A percentile compares a stretch with the other conserved stretches of the same genome.
phyloP scores from a whole-genome alignment of 2,797 vertebrate genomes.

The Lophotriccus pileatus region DNA sequence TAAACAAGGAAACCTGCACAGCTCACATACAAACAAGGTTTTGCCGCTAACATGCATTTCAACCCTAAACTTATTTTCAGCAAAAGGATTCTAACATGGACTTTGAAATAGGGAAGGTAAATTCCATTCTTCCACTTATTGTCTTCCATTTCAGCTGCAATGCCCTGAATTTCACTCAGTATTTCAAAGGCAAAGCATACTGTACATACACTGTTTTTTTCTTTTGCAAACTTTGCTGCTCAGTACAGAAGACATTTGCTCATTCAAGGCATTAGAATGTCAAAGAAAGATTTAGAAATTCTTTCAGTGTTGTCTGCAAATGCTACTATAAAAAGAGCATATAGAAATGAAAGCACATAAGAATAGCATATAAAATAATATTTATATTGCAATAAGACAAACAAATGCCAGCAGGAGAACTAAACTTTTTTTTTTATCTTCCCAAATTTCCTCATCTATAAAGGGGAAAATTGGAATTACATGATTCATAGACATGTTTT shows the following conservation, averaged over 20 bases:
- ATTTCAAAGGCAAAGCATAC: background rate
- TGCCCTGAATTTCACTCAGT: background rate
- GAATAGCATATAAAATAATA: background rate
- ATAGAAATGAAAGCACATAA: background rate
- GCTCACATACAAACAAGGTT: background rate
- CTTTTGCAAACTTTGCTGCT: background rate
- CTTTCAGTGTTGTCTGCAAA: background rate
- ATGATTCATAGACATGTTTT: background rate
- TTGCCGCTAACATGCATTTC: background rate
- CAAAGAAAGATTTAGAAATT: background rate
- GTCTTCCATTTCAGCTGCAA: background rate
- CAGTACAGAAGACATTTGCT: background rate
- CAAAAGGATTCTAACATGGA: background rate
- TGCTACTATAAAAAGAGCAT: background rate
- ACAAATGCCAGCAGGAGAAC: background rate
- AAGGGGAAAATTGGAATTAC: background rate
- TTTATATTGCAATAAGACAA: background rate
- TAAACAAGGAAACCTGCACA: background rate
- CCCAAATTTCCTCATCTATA: background rate
- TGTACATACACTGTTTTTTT: background rate
- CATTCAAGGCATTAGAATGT: background rate
- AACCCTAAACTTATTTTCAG: background rate
- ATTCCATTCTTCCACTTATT: background rate
- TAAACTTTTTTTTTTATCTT: background rate
- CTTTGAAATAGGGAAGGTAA: background rate